Evolutionary conservation across 2,888 invertebrate species (phyloP).

Genomic region (Rotaria macrura): DNA sequence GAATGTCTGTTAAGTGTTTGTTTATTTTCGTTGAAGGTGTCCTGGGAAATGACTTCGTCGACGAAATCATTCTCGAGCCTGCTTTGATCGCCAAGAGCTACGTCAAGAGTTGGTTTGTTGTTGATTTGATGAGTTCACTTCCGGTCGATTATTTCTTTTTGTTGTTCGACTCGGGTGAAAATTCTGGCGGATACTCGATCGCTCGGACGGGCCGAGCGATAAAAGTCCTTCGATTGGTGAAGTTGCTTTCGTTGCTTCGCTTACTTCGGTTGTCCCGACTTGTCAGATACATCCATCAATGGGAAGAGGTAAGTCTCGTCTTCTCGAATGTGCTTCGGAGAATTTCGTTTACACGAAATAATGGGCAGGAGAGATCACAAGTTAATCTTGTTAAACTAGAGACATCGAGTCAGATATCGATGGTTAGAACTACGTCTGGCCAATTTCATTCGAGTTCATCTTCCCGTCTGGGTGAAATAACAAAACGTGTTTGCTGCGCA

Average conservation of each 20-base stretch:
- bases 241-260: slow-evolving; percentile 84
- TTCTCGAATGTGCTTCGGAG: too few species aligned
- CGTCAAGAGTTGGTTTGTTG: slow-evolving; percentile 95
- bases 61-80: slow-evolving; percentile 83
- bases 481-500: not conserved
- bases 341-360: too few species aligned
- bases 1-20: too few species aligned
- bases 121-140: slow-evolving; percentile 97
- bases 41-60: slow-evolving; percentile 77
- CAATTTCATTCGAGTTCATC: not conserved
- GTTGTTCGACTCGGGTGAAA: slow-evolving; percentile 60
- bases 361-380: not conserved
- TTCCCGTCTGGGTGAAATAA: not conserved
- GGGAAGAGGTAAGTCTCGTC: slow-evolving; percentile 74
- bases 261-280: slow-evolving; percentile 86
- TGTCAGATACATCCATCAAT: slow-evolving; percentile 96
- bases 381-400: not conserved
- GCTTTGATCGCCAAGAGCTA: slow-evolving; percentile 96
- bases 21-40: slow-evolving; percentile 51
- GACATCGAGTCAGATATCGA: not conserved
- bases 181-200: slow-evolving; percentile 39
- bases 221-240: slow-evolving; percentile 87
- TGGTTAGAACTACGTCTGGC: not conserved
- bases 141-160: slow-evolving; percentile 98
- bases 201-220: slow-evolving; percentile 89